A percentile compares a stretch with the other conserved stretches of the same genome.
These are phyloP conservation scores for Fistularia tabacaria DNA, from an alignment of 2,797 vertebrate genomes.

Conservation along the genomic window DNA sequence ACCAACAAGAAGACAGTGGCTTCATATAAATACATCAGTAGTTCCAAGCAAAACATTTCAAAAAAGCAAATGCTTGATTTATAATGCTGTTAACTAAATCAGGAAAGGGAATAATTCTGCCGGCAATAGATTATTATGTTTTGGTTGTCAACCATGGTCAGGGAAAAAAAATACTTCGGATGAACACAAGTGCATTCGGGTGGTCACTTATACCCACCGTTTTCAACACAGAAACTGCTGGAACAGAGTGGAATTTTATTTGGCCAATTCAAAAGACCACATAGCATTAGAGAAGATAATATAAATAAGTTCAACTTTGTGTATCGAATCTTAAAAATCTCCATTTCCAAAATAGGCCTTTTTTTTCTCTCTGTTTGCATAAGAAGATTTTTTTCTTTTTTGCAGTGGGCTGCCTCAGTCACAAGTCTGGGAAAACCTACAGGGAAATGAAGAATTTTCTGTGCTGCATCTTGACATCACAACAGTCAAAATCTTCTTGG, in stretches of 20 bases:
- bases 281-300: no score
- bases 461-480: slow-evolving; percentile 9
- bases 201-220: slow-evolving; percentile 1
- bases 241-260: no score
- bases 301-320: no score
- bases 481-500: slow-evolving; percentile 2
- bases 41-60: slow-evolving; percentile 26
- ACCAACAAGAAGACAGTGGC: slow-evolving; percentile 1
- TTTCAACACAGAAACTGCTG: no score
- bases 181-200: slow-evolving; percentile 39
- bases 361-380: neutral
- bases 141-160: slow-evolving; percentile 1
- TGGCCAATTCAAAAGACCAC: no score
- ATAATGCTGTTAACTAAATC: no score
- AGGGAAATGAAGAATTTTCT: slow-evolving; percentile 7
- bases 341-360: neutral
- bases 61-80: no score
- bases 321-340: no score
- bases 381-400: slow-evolving; percentile 4
- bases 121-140: neutral
- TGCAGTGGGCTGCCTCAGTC: slow-evolving; percentile 8
- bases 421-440: neutral
- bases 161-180: slow-evolving; percentile 54
- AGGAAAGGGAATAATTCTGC: neutral
- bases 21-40: slow-evolving; percentile 67